Conservation (phyloP, 37 sponge, comb jelly and placozoan species). For the Crambe crambe region DNA sequence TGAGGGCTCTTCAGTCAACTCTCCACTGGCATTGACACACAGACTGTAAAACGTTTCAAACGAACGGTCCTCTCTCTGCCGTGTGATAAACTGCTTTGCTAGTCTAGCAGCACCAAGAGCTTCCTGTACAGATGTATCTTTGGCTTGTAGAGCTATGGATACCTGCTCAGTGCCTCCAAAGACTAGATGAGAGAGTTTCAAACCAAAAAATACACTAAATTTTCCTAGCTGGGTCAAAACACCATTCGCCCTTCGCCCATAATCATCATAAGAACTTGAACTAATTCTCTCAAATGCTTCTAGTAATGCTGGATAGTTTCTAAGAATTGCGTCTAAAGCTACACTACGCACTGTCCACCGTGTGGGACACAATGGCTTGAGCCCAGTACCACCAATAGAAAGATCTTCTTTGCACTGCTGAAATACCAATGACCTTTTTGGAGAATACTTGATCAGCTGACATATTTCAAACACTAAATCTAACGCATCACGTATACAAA, state of each 20-base stretch:
- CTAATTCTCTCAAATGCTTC: conserved; percentile 15
- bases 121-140: conserved; percentile 21
- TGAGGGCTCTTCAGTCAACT: conserved; percentile 11
- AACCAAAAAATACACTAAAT: conserved; percentile 54
- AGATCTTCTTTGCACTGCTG: conserved; percentile 19
- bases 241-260: conserved; percentile 42
- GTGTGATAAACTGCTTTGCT: conserved; percentile 4
- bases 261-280: conserved; percentile 22
- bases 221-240: conserved; percentile 25
- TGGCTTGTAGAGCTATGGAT: conserved; percentile 20
- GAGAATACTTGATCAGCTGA: conserved; percentile 30
- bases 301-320: conserved; percentile 41
- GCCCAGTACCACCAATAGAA: background rate
- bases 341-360: conserved; percentile 53
- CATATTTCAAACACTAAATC: conserved; percentile 10
- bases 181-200: conserved; percentile 32
- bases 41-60: conserved; percentile 30
- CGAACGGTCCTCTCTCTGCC: conserved; percentile 25
- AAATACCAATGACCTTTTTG: conserved; percentile 35
- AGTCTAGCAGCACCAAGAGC: conserved; percentile 19
- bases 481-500: conserved; percentile 28
- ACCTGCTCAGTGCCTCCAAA: conserved; percentile 29
- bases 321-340: conserved; percentile 45
- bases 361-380: conserved; percentile 40
- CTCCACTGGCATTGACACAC: too few relatives aligned